Conservation (phyloP, 30 jellyfish, hydroid and myxozoan species). For the Hydractinia echinata region DNA sequence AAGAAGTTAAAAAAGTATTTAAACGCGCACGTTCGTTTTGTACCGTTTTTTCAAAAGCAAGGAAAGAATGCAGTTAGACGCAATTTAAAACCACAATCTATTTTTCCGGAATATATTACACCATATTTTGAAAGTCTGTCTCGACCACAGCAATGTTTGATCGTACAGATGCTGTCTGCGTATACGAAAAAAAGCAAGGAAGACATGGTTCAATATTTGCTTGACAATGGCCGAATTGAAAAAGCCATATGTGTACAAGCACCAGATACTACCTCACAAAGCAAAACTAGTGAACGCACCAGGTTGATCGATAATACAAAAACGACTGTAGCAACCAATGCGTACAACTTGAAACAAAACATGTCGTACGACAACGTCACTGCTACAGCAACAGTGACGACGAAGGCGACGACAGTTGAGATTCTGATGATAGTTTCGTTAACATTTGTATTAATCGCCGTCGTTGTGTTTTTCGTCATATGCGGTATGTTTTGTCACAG, state of each 20-base stretch:
- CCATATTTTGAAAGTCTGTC: not conserved
- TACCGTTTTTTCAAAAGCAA: not conserved
- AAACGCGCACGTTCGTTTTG: not conserved
- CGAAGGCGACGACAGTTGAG: slow-evolving; percentile 1
- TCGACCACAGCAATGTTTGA: slow-evolving; percentile 1
- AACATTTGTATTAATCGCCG: not conserved
- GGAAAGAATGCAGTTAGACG: not conserved
- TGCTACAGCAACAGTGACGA: no score
- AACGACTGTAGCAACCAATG: no score
- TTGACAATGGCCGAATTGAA: not conserved
- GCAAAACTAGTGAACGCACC: no score
- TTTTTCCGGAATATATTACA: not conserved
- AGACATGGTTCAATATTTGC: not conserved
- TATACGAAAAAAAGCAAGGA: not conserved
- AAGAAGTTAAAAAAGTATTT: not conserved
- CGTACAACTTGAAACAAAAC: no score
- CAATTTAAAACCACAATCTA: not conserved
- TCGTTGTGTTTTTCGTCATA: not conserved
- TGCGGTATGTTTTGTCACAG: slow-evolving; percentile 5
- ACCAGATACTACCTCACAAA: not conserved
- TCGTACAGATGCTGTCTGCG: not conserved
- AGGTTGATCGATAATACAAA: no score
- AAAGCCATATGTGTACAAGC: not conserved
- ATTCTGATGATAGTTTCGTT: not conserved
- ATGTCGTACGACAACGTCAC: no score